Base-by-base conservation (phyloP, 2,113 vertebrate species). In the Setophaga petechia region DNA sequence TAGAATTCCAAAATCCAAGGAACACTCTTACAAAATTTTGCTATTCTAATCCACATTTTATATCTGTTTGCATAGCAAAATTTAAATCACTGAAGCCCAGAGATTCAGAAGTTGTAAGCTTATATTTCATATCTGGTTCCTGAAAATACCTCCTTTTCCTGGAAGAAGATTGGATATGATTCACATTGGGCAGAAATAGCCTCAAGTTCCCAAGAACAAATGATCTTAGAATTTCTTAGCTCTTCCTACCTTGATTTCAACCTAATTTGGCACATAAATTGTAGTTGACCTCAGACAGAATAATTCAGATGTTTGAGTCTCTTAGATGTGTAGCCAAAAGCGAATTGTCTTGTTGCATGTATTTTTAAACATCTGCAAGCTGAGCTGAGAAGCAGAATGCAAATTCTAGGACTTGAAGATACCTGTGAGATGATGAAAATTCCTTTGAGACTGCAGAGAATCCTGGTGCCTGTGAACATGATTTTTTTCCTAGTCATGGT, bases 281-380 rank as follows among this genome's bases (percentile, higher is more conserved):
- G 57, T 62, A 66, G 75, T 65, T 97, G 95, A 96, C 95, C 95
- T 97, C 95, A 96, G 94, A 94, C 47, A 89, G 96, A 97, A 97
- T 97, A 97, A 97, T 96, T 96, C 95, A 96, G 81, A 84, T 91
- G 87, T 94, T 95, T 94, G 84, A 97, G 87, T 66, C 66, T 88
- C 95, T 97, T 90, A 97, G 96, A 94, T 92, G 55, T 91, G 90
- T 94, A 96, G 93, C 95, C 96, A 96, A 97, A 96, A 95, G 91
- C 52, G 9, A 97, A 83, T 94, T 96, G 91, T 95, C 94, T 94
- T 65, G 82, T 89, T 94, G 87, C 94, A 97, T 96, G 86, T 93
- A 96, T 97, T 97, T 97, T 96, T 97, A 97, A 97, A 97, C 84
- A 95, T 87, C 68, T 93, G 86, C 84, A 96, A 93, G 93, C 65